These are phyloP conservation scores for Crax fasciolata DNA, from an alignment of 2,797 vertebrate species.

Conservation along the genomic window DNA sequence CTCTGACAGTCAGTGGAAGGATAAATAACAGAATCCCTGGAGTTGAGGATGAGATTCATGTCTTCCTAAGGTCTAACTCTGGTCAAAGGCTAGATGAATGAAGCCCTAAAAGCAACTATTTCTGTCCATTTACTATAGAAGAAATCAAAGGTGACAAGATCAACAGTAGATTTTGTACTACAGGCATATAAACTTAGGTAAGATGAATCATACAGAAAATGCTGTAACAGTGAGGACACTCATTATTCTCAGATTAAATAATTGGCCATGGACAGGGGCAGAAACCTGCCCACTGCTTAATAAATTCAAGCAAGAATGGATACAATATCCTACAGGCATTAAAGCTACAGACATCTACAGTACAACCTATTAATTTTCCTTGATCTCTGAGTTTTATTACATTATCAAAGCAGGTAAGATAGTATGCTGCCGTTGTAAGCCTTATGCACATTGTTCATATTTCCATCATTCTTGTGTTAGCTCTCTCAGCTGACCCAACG, in stretches of 20 bases:
- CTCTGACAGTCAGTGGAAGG: not conserved
- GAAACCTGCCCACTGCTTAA: not conserved
- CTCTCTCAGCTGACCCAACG: not conserved
- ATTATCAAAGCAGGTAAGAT: conserved; percentile 10
- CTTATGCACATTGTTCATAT: not conserved
- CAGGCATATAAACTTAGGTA: conserved; percentile 40
- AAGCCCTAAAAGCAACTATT: conserved; percentile 41
- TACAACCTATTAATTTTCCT: not conserved
- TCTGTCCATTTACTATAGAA: not conserved
- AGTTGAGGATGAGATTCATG: conserved; percentile 17
- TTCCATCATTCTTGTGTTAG: not conserved
- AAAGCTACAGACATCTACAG: not conserved
- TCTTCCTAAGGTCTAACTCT: conserved; percentile 14
- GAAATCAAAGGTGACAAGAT: conserved; percentile 10
- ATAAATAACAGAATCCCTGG: conserved; percentile 40
- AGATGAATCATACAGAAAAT: conserved; percentile 43
- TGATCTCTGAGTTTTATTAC: conserved; percentile 30
- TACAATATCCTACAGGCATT: not conserved
- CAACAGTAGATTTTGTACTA: not conserved
- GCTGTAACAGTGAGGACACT: not conserved
- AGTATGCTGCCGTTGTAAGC: not conserved
- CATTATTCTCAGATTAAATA: conserved; percentile 22
- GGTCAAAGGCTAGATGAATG: conserved; percentile 24
- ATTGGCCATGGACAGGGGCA: not conserved
- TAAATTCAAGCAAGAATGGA: not conserved